These are phyloP conservation scores for Enteromius fasciolatus DNA, from an alignment of 2,797 vertebrate species.

Conservation along the genomic window DNA sequence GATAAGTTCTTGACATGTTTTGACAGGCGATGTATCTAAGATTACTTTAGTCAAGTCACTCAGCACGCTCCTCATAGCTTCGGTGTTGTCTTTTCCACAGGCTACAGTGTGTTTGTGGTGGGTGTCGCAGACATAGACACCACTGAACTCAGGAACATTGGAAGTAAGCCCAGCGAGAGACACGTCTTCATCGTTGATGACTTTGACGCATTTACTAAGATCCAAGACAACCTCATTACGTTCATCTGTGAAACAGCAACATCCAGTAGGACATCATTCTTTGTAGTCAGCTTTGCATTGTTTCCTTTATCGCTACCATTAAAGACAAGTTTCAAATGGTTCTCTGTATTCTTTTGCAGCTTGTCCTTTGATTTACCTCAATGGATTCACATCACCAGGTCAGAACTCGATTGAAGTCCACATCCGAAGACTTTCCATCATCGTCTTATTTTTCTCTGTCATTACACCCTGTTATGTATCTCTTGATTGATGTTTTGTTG, in stretches of 20 bases:
- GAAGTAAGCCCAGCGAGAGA: conserved; percentile 95
- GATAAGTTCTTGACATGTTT: background rate
- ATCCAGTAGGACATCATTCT: conserved; percentile 85
- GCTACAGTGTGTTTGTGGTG: conserved; percentile 96
- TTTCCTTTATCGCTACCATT: background rate
- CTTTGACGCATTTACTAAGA: conserved; percentile 96
- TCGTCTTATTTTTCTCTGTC: background rate
- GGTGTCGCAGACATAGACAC: conserved; percentile 95
- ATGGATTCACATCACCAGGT: conserved; percentile 98
- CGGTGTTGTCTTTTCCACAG: conserved; percentile 68
- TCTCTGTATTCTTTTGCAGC: conserved; percentile 77
- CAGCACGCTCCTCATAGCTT: background rate
- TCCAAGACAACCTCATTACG: conserved; percentile 97
- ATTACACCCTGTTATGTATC: conserved; percentile 3
- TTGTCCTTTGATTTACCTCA: conserved; percentile 97
- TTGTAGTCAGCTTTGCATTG: background rate
- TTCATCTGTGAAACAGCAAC: conserved; percentile 99
- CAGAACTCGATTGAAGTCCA: conserved; percentile 63
- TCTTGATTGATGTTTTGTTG: conserved; percentile 15
- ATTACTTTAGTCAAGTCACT: background rate
- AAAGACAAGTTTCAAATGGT: background rate
- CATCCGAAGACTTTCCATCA: background rate
- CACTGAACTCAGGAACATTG: conserved; percentile 89
- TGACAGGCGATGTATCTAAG: background rate
- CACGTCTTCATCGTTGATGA: conserved; percentile 97